Evolutionary conservation across 2,888 invertebrate genomes (phyloP), one percentile per base, ranked within the genome.

Genomic region (Autographa gamma): DNA sequence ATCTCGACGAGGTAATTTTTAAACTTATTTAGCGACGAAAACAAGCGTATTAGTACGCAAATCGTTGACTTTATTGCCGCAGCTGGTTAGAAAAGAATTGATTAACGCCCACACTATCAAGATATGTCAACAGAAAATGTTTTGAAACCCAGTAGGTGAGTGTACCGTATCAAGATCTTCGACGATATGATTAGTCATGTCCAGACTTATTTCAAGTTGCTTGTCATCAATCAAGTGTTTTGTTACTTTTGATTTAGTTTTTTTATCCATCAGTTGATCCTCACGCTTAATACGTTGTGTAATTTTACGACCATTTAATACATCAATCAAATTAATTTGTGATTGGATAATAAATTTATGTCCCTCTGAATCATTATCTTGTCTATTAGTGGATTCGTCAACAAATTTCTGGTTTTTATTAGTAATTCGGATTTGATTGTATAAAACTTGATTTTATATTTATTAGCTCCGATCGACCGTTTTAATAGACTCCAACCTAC

Each of bases 31-130:
- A 89, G 86, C 85, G 83, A 86, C 84, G 78, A 88, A 88, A 88
- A 79, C 86, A 86, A 80, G 80, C 83, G 69, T 86, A 91, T 93
- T 92, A 89, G 86, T 89, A 91, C 83, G 88, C 90, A 91, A 91
- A 91, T 91, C 80, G 86, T 80, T 79, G 82, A 82, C 87, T 89
- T 90, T 86, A 89, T 85, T 76, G 74, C 82, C 74, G 60, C 70
- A 79, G 69, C 78, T 82, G 86, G 84, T 87, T 86, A 82, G 79
- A 83, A 85, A 81, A 83, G 78, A 87, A 78, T 87, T 84, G 86
- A 89, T 87, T 82, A 74, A 87, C 89, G 73, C 89, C 90, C 85
- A 90, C 90, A 75, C 81, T 31, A 60, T 18, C 25, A 68, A 75
- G 86, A 88, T 86, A 73, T 62, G 68, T 81, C 77, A 75, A 73